Base-by-base conservation (phyloP, 1,140 invertebrate species). In the Meloidogyne exigua region DNA sequence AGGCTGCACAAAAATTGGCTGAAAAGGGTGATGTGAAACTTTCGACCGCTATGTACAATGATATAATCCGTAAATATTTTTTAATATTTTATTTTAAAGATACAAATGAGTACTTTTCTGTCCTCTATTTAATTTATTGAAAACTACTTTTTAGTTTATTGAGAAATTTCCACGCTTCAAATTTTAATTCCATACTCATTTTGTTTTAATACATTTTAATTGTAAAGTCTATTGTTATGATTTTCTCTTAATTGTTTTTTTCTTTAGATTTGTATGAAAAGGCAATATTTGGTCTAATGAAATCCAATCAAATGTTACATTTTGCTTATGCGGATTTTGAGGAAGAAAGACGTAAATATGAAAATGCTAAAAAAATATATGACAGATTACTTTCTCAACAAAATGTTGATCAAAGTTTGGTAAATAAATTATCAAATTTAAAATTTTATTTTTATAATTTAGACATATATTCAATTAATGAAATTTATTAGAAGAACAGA, bases 271-370 rank as follows among this genome's bases (percentile, higher is more conserved):
- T 99, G 82, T 95, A 96, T 86, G 96, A 99, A 88, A 89, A 95
- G 68, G 94, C 94, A 0, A 94, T 93, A 1, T 90, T 89, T 15
- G 88, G 88, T 26, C 91, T 95, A 2, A 91, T 99, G 64, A 93
- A 93, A 62, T 93, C 93, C 81, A 97, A 94, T 88, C 93, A 95
- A 89, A 89, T 99, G 21, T 88, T 99, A 7, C 95, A 98, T 87
- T 99, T 99, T 89, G 95, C 96, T 0, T 96, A 98, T 88, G 95
- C 96, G 1, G 97, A 99, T 89, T 99, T 98, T 87, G 96, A 99
- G 89, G 96, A 99, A 88, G 93, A 95, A 36, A 89, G 95, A 66
- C 91, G 97, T 83, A 95, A 96, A 86, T 96, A 95, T 88, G 95
- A 98, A 77, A 96, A 96, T 90, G 95, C 97, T 0, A 95, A 98